These are phyloP conservation scores for Hirundo rustica DNA, from an alignment of 2,797 vertebrate genomes.

Conservation along the genomic window DNA sequence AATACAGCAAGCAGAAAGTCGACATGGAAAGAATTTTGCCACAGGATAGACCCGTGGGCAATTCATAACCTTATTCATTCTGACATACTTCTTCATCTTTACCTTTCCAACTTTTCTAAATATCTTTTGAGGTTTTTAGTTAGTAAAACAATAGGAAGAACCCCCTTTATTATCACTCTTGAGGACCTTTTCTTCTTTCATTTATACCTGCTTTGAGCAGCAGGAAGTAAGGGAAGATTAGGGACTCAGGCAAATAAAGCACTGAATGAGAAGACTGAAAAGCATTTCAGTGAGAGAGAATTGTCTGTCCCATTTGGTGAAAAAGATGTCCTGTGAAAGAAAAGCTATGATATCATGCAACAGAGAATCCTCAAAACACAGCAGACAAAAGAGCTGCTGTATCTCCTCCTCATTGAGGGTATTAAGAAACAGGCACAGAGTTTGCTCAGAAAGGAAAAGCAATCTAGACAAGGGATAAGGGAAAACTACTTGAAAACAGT, in stretches of 20 bases:
- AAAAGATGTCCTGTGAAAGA: background rate
- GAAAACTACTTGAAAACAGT: background rate
- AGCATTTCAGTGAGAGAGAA: background rate
- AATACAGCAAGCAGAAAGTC: background rate
- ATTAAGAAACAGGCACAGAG: background rate
- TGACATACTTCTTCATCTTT: background rate
- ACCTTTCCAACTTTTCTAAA: background rate
- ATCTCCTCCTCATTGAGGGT: background rate
- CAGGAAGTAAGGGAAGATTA: background rate
- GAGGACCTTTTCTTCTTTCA: background rate
- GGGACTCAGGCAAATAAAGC: rapidly evolving
- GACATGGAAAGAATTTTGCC: background rate
- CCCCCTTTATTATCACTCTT: background rate
- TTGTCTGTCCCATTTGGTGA: too few relatives aligned
- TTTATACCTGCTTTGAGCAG: background rate
- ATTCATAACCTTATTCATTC: background rate
- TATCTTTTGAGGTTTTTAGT: background rate
- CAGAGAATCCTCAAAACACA: background rate
- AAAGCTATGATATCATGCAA: background rate
- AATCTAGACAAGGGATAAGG: background rate
- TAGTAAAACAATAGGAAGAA: background rate
- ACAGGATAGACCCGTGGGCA: background rate
- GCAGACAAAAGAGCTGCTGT: background rate
- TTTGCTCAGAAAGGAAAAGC: background rate
- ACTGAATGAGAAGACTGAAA: background rate